Percentiles rank a stretch among this genome's conserved stretches.
Evolutionary conservation across 2,888 invertebrate species (phyloP).

Genomic region (Neoscelio sp.): DNA sequence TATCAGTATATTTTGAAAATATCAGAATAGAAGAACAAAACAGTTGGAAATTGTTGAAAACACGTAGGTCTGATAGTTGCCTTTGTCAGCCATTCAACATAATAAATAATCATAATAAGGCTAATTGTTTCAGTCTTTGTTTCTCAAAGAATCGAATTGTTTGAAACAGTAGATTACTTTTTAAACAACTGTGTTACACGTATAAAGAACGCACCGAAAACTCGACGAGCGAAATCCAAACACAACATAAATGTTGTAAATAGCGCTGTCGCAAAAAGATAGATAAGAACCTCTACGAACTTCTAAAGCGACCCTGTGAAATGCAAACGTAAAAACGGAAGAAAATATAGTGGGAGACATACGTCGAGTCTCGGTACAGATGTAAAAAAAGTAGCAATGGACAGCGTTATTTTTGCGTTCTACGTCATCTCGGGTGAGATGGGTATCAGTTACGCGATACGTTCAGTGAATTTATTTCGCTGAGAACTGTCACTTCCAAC

Average conservation of each 20-base stretch:
- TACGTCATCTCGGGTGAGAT: slow-evolving; percentile 10
- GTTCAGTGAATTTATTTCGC: slow-evolving; percentile 42
- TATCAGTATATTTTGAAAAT: too few species aligned
- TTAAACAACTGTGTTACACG: slow-evolving; percentile 7
- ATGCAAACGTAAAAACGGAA: slow-evolving; percentile 28
- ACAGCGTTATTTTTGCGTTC: slow-evolving; percentile 43
- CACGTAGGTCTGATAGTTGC: too few species aligned
- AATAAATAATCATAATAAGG: too few species aligned
- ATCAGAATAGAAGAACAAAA: too few species aligned
- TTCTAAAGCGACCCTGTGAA: slow-evolving; percentile 29
- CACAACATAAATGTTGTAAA: slow-evolving; percentile 24
- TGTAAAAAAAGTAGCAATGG: slow-evolving; percentile 43
- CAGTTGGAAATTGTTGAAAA: too few species aligned
- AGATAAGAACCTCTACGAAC: slow-evolving; percentile 37
- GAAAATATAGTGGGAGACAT: slow-evolving; percentile 34
- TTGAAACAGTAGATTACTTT: slow-evolving; percentile 1
- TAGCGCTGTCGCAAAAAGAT: slow-evolving; percentile 14
- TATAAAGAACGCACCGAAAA: slow-evolving; percentile 1
- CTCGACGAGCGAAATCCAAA: slow-evolving; percentile 15
- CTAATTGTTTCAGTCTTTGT: too few species aligned
- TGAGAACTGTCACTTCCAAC: slow-evolving; percentile 33
- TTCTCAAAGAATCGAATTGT: too few species aligned
- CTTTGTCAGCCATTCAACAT: too few species aligned
- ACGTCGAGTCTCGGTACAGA: slow-evolving; percentile 14
- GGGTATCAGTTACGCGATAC: slow-evolving; percentile 28